Evolutionary conservation across 2,113 vertebrate species (phyloP), one percentile per base, ranked within the genome.

Genomic region (Sinocyclocheilus grahami): DNA sequence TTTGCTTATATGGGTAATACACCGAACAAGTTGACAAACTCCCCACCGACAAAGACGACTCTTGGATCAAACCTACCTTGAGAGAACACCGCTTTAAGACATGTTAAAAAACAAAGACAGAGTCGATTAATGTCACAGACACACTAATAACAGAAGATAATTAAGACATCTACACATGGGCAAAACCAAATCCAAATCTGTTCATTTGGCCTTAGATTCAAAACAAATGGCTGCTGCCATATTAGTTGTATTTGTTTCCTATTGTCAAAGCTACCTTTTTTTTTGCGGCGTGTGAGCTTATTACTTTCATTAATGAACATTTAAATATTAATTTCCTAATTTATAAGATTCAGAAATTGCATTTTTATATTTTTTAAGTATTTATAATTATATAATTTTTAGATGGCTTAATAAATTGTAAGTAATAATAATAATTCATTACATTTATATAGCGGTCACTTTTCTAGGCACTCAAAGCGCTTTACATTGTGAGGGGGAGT

Each of bases 51-150:
- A 90, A 63, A 89, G 81, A 90, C 69, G 82, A 89, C 87, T 82
- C 65, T 85, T 82, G 75, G 76, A 62, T 84, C 80, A 69, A 86
- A 48, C 86, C 87, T 91, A 95, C 95, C 94, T 95, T 95, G 33
- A 94, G 87, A 5, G 93, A 93, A 91, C 94, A 95, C 86, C 94
- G 94, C 95, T 95, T 91, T 87, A 89, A 91, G 90, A 88, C 90
- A 89, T 90, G 90, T 89, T 87, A 89, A 88, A 89, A 89, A 88
- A 91, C 88, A 91, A 84, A 90, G 90, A 91, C 87, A 91, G 55
- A 80, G 85, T 88, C 79, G 16, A 86, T 91, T 91, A 91, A 86
- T 89, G 79, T 85, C 87, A 89, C 24, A 89, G 72, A 55, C 46
- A 51, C 65, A 85, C 87, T 85, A 33, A 53, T 51, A 82, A 71